Base-by-base conservation (phyloP, 2,888 invertebrate genomes). In the Phrixothrix hirtus region DNA sequence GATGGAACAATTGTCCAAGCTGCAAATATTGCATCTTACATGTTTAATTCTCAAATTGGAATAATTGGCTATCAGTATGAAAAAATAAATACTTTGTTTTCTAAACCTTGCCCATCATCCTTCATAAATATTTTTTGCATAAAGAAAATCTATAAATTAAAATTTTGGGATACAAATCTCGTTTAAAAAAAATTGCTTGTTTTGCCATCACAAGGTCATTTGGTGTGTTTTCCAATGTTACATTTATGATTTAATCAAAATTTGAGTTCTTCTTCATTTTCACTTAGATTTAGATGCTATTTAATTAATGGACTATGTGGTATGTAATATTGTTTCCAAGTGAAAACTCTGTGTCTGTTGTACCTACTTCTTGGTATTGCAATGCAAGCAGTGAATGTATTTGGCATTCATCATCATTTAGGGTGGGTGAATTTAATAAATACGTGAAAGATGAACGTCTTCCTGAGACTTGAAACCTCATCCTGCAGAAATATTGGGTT, bases 31-130 rank as follows among this genome's bases (percentile, higher is more conserved):
- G 27, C 27, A 27, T 27, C 27, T 27, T 27, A 27, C 27, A n/a
- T n/a, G n/a, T n/a, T n/a, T n/a, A n/a, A n/a, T n/a, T n/a, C n/a
- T n/a, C n/a, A n/a, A n/a, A n/a, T n/a, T n/a, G n/a, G n/a, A n/a
- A n/a, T n/a, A n/a, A n/a, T n/a, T n/a, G n/a, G n/a, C n/a, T n/a
- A n/a, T 27, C 27, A 27, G 10, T 27, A 27, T 27, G 27, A 27
- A 27, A 4, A 27, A 27, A n/a, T 27, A 27, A 27, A 27, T 27
- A 10, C 10, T 27, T 27, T 7, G n/a, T 27, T 2, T 27, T 27
- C 27, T 27, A 27, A 27, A 27, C 27, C 27, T 27, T 27, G 9
- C 27, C 27, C 27, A 27, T 27, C 27, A 27, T 27, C 27, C n/a
- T n/a, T n/a, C n/a, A n/a, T n/a, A n/a, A n/a, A n/a, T n/a, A n/a